A percentile compares a stretch with the other conserved stretches of the same genome.
Evolutionary conservation across 2,888 invertebrate genomes (phyloP).

Genomic region (Desoria tigrina): DNA sequence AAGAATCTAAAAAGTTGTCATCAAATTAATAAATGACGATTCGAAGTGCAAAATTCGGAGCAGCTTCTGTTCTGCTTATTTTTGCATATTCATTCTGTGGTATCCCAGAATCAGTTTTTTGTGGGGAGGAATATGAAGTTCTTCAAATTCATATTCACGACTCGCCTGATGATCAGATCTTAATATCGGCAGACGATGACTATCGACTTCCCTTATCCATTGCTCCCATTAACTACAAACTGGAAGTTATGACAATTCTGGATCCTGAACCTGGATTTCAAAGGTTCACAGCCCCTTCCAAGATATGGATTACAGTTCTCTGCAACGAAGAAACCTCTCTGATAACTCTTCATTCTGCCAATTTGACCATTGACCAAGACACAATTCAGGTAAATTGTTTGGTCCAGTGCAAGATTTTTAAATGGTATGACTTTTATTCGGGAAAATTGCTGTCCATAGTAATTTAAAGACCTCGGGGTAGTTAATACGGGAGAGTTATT

Average conservation of each 20-base stretch:
- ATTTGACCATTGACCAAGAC: conserved; percentile 66
- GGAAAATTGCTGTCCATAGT: too few relatives aligned
- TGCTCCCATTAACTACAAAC: conserved; percentile 26
- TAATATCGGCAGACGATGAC: conserved; percentile 2
- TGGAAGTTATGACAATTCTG: conserved; percentile 35
- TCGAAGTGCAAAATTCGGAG: too few relatives aligned
- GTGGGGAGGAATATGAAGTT: too few relatives aligned
- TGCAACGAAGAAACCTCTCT: conserved; percentile 64
- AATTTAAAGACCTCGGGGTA: too few relatives aligned
- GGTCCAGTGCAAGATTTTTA: background rate
- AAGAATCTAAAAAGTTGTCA: too few relatives aligned
- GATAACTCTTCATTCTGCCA: conserved; percentile 73
- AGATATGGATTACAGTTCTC: conserved; percentile 24
- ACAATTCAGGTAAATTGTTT: conserved; percentile 61
- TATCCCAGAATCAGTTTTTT: too few relatives aligned
- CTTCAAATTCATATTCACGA: too few relatives aligned
- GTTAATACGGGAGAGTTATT: background rate
- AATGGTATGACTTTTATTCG: background rate
- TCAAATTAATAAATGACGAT: too few relatives aligned
- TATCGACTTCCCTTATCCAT: conserved; percentile 27
- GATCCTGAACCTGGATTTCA: conserved; percentile 28
- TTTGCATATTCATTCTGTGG: too few relatives aligned
- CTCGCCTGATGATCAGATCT: too few relatives aligned
- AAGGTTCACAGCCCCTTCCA: conserved; percentile 34
- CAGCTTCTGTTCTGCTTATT: too few relatives aligned